Base-by-base conservation (phyloP, 2,888 invertebrate species). In the Drosophila histrio region DNA sequence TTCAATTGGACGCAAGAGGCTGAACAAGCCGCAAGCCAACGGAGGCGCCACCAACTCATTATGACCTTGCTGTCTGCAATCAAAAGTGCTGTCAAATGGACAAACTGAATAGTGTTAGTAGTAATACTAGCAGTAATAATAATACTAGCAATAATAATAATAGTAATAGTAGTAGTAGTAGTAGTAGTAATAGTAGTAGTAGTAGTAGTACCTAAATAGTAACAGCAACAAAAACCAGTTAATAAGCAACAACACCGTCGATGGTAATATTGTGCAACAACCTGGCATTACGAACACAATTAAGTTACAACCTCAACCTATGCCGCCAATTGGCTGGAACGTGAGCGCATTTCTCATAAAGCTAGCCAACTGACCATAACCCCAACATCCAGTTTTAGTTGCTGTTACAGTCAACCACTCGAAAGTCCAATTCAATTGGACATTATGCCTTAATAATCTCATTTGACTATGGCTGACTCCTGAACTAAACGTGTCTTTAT, bases 241-340 rank as follows among this genome's bases (percentile, higher is more conserved):
- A 72, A 67, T 67, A 72, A 61, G 53, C 65, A 63, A 44, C 66
- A 66, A 44, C 66, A 66, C 53, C 46, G 46, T 61, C 58, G 49
- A 52, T 38, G 38, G 34, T 32, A 38, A n/a, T 49, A 68, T 77
- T 79, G 72, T 72, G 79, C 79, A 77, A 77, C 47, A 63, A 26
- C 39, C 53, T 59, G 53, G 59, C 72, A 71, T 61, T 69, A 56
- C 69, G 64, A 69, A 41, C 52, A 73, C 70, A 77, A 78, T 79
- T 79, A 73, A 71, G 68, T 74, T 79, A 60, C 62, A 70, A 64
- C 52, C 62, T 59, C 63, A 64, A 59, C 62, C 63, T 60, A 49
- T 52, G 74, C 59, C 52, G 61, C 74, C 64, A 46, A 52, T 72
- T 56, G 64, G 38, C 57, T 50, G 58, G 36, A 72, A 69, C 77